Conservation (phyloP, 2,888 invertebrate genomes). For the Chromoteleia sp. region DNA sequence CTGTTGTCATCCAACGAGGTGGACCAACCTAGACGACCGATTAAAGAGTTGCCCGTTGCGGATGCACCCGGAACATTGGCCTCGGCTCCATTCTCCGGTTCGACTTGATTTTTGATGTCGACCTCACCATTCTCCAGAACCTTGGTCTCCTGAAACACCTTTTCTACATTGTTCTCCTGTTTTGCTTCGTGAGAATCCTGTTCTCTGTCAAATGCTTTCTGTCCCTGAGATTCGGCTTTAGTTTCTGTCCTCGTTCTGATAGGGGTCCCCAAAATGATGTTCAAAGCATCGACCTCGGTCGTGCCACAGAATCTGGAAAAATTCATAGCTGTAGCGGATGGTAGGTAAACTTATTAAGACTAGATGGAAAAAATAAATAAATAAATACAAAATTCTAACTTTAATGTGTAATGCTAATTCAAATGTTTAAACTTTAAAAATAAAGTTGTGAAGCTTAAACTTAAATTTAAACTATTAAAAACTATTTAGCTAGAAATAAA, state of each 20-base stretch:
- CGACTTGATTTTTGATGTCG: background rate
- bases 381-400: too few species aligned
- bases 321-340: background rate
- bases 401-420: too few species aligned
- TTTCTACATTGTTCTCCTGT: background rate
- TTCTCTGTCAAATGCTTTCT: slow-evolving; percentile 14
- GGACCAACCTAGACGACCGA: slow-evolving; percentile 88
- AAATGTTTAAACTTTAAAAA: too few species aligned
- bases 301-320: slow-evolving; percentile 77
- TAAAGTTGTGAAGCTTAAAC: too few species aligned
- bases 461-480: too few species aligned
- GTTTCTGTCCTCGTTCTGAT: slow-evolving; percentile 38
- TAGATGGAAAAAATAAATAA: too few species aligned
- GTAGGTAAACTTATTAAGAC: too few species aligned
- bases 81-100: background rate
- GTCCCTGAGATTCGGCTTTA: slow-evolving; percentile 11
- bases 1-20: slow-evolving; percentile 86
- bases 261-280: slow-evolving; percentile 87
- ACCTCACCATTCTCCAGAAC: background rate
- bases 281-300: slow-evolving; percentile 90
- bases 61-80: slow-evolving; percentile 60
- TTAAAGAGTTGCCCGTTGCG: slow-evolving; percentile 88
- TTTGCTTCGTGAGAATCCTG: slow-evolving; percentile 13
- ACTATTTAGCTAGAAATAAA: too few species aligned
- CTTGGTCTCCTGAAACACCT: background rate